Evolutionary conservation across 2,113 vertebrate species (phyloP).

Genomic region (Gracilinanus agilis): DNA sequence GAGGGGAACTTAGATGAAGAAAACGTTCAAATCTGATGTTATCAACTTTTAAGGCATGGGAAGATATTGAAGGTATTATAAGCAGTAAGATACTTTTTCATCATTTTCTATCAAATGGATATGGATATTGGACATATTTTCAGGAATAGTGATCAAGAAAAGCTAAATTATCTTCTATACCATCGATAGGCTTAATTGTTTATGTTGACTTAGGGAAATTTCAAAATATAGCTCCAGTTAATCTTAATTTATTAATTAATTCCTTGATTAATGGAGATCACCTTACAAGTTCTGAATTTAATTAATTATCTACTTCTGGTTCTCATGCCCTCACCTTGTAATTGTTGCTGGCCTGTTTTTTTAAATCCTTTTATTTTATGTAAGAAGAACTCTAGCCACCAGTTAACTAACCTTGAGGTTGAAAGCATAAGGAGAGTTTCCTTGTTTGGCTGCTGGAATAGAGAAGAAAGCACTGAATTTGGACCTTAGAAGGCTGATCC

Average conservation of each 20-base stretch:
- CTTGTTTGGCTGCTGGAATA: neutral
- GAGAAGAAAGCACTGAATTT: neutral
- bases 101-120: slow-evolving; percentile 20
- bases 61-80: slow-evolving; percentile 37
- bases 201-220: neutral
- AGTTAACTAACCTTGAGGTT: neutral
- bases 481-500: neutral
- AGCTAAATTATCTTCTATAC: neutral
- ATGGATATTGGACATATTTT: slow-evolving; percentile 32
- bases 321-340: neutral
- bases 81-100: slow-evolving; percentile 37
- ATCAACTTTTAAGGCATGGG: neutral
- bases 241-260: neutral
- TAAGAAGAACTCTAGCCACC: slow-evolving; percentile 20
- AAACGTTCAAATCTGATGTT: slow-evolving; percentile 3
- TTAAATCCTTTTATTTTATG: neutral
- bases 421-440: slow-evolving; percentile 41
- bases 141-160: neutral
- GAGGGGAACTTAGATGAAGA: slow-evolving; percentile 34
- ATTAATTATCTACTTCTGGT: too few species aligned
- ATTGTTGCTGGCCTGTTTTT: slow-evolving; percentile 40
- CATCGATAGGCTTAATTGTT: slow-evolving; percentile 12
- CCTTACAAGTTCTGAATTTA: slow-evolving; percentile 3
- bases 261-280: slow-evolving; percentile 3
- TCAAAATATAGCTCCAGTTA: slow-evolving; percentile 1